Percentiles rank a stretch among this genome's conserved stretches.
Conservation (phyloP, 2,888 invertebrate genomes). For the Phalera bucephala region DNA sequence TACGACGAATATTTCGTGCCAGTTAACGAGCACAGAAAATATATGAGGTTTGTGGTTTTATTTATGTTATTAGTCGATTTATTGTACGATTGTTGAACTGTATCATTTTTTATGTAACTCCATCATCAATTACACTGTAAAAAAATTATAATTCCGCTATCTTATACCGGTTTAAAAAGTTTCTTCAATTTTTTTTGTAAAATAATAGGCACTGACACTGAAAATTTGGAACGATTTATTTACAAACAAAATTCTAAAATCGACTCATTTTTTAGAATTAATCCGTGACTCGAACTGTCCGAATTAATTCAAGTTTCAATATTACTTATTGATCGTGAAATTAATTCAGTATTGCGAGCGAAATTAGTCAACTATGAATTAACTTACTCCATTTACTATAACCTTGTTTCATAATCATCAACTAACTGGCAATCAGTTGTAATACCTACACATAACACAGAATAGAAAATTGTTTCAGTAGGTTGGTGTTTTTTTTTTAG, state of each 20-base stretch:
- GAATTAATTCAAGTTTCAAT: neutral
- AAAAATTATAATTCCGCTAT: no score
- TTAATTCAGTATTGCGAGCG: neutral
- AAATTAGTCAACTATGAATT: neutral
- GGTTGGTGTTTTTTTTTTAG: no score
- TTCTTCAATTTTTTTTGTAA: neutral
- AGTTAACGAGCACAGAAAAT: slow-evolving; percentile 92
- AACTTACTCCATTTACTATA: neutral
- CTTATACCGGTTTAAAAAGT: neutral
- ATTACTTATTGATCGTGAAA: neutral
- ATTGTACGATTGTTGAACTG: neutral
- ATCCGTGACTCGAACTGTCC: neutral
- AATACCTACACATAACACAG: no score
- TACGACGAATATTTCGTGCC: slow-evolving; percentile 94
- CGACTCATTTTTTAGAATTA: neutral
- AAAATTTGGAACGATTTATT: neutral
- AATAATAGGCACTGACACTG: neutral
- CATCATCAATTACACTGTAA: no score
- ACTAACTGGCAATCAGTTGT: no score
- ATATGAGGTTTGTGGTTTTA: slow-evolving; percentile 86
- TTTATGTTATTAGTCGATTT: slow-evolving; percentile 4
- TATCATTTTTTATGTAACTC: neutral
- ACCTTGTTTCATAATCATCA: neutral
- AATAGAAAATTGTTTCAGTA: no score
- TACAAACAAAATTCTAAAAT: neutral